A percentile compares a stretch with the other conserved stretches of the same genome.
phyloP scores from a whole-genome alignment of 2,888 invertebrate species.

The Synanthedon formicaeformis region DNA sequence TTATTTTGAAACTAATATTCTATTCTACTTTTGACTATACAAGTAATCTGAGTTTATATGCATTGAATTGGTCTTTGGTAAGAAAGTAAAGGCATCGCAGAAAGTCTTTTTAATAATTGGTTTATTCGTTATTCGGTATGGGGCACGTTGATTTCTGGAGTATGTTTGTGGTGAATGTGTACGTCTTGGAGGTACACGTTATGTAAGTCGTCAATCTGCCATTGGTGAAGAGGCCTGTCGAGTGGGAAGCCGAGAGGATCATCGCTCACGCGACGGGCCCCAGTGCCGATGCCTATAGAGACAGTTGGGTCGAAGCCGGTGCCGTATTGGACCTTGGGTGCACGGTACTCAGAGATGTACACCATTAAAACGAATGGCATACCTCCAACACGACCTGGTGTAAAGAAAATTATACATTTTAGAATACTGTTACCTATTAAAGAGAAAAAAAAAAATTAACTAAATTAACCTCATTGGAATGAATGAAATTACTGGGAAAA shows the following conservation, averaged over 20 bases:
- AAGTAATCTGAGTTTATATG: neutral
- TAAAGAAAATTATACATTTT: too few relatives aligned
- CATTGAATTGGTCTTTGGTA: neutral
- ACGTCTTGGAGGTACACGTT: constrained; percentile 66
- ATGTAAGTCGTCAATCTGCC: constrained; percentile 36
- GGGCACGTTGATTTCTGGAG: constrained; percentile 35
- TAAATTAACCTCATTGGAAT: too few relatives aligned
- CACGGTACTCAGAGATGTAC: constrained; percentile 66
- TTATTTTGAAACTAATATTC: neutral
- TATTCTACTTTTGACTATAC: neutral
- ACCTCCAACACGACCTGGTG: constrained; percentile 55
- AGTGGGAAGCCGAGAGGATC: constrained; percentile 69
- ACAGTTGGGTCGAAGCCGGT: constrained; percentile 56
- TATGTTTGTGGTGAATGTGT: constrained; percentile 62
- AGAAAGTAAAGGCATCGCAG: neutral
- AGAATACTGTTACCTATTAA: too few relatives aligned
- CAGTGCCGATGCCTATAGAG: constrained; percentile 60
- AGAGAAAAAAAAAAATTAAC: too few relatives aligned
- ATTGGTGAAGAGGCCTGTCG: constrained; percentile 59
- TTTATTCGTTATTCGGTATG: constrained; percentile 19
- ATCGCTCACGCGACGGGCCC: constrained; percentile 52
- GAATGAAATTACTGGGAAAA: too few relatives aligned
- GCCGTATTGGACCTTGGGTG: constrained; percentile 42
- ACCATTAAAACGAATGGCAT: constrained; percentile 73
- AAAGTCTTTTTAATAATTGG: neutral